Evolutionary conservation across 2,113 vertebrate genomes (phyloP), one percentile per base, ranked within the genome.

Genomic region (Mirza zaza): DNA sequence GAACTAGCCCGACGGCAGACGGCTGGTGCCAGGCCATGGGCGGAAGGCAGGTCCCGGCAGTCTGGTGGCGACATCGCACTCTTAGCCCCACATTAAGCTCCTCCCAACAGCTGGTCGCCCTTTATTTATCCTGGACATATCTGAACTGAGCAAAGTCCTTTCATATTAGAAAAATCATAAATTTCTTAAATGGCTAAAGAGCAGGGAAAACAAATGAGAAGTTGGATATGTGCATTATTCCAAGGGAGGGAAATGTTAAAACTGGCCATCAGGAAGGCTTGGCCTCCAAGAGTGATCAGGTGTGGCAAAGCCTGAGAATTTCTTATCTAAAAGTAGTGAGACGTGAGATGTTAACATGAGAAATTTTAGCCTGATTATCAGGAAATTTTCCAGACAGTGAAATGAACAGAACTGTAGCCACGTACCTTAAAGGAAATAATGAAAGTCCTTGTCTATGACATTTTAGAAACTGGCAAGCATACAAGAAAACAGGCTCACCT

Each of bases 1-100:
- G 63, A 25, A 13, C 2, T 1, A 3, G 29, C 68, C 61, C 0
- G 0, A 5, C 45, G 27, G 0, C 12, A 52, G 65, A n/a, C 6
- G 1, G 4, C 23, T 4, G 4, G 21, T 10, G 14, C 8, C 1
- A 50, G 59, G 71, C 23, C 36, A 39, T 1, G 3, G n/a, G 25
- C 29, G 23, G 6, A 10, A 0, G 36, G 61, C 45, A 48, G 55
- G 0, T 7, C 8, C 20, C 14, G 0, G 3, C 2, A 1, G 6
- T 2, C 8, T 6, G 32, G 34, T 0, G 2, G 6, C 3, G 13
- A 12, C 0, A 6, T 13, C 1, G 45, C 25, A 7, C 8, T 8
- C 7, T 9, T 11, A 13, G 20, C 29, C 1, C 3, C 21, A 21
- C 17, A 3, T 2, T 5, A 21, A 3, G 6, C 12, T 21, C 8